Percentiles rank a stretch among this genome's conserved stretches.
Conservation (phyloP, 2,113 vertebrate genomes). For the Mus pahari region DNA sequence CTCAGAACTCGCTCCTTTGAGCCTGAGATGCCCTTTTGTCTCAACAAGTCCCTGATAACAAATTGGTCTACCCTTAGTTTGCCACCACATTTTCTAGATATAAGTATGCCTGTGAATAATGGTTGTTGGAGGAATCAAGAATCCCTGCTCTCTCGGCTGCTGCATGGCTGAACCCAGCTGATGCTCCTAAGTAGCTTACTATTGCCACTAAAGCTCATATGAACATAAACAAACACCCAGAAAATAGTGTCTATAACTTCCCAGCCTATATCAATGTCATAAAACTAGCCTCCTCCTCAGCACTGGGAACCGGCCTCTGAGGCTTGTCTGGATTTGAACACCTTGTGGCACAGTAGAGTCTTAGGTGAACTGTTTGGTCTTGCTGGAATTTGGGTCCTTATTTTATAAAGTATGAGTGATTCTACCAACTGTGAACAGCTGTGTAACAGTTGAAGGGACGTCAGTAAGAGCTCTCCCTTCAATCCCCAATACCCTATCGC, state of each 20-base stretch:
- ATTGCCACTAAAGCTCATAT: background rate
- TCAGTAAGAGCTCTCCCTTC: background rate
- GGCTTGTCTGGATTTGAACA: background rate
- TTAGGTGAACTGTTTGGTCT: background rate
- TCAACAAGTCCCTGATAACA: background rate
- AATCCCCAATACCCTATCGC: background rate
- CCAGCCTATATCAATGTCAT: fast-evolving
- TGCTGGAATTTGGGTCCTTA: background rate
- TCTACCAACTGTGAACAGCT: background rate
- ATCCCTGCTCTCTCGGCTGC: fast-evolving
- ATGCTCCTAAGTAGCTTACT: background rate
- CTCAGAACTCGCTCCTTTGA: slow-evolving; percentile 1
- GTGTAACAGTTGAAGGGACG: background rate
- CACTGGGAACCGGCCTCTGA: background rate
- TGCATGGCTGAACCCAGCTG: too few relatives aligned
- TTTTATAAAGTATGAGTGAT: background rate
- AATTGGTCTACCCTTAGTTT: background rate
- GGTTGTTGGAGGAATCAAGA: background rate
- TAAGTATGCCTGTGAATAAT: background rate
- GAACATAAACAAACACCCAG: background rate
- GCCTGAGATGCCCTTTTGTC: background rate
- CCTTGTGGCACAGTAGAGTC: background rate
- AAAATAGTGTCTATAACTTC: background rate
- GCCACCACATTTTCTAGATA: slow-evolving; percentile 6
- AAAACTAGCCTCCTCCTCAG: background rate